Evolutionary conservation across 37 sponge, comb jelly and placozoan species (phyloP), one percentile per base, ranked within the genome.

Genomic region (Halichondria panicea): DNA sequence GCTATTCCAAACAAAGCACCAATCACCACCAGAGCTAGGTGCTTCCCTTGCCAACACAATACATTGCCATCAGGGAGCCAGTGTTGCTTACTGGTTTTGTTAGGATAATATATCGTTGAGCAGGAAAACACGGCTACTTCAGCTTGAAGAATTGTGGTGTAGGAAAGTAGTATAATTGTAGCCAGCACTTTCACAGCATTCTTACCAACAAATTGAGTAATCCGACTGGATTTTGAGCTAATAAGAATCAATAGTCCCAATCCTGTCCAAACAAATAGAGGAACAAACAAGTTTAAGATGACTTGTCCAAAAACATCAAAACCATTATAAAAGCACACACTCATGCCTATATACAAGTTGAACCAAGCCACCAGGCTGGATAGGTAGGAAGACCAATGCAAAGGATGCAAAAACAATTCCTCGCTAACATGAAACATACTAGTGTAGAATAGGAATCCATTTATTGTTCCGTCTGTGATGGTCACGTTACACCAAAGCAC

Each of bases 31-130:
- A 75, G 43, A 38, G 43, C 22, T 2, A 62, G 2, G n/a, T 75
- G 76, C 52, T 62, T 62, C 24, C 52, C 44, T 7, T 5, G 33
- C 19, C 42, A 75, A 22, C 46, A 75, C 33, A 9, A 4, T 7
- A 74, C n/a, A 24, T 75, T 63, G 7, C 74, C 74, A 74, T 74
- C 61, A 56, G n/a, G 22, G 25, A 42, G 1, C 64, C 41, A 57
- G 11, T 31, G 36, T 4, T 25, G 40, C 7, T 18, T 32, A 22
- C 15, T 4, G 3, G 7, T 2, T 2, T 7, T 7, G 36, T 25
- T 25, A 21, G 7, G 9, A 1, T 22, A 58, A 2, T 37, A 19
- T 2, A 73, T 18, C 4, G 25, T n/a, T 4, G 74, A 27, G 12
- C 3, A 9, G 25, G 28, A 54, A 8, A 55, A 40, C 11, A 43